Evolutionary conservation across 30 jellyfish, hydroid and myxozoan species (phyloP).

Genomic region (Catostylus mosaicus): DNA sequence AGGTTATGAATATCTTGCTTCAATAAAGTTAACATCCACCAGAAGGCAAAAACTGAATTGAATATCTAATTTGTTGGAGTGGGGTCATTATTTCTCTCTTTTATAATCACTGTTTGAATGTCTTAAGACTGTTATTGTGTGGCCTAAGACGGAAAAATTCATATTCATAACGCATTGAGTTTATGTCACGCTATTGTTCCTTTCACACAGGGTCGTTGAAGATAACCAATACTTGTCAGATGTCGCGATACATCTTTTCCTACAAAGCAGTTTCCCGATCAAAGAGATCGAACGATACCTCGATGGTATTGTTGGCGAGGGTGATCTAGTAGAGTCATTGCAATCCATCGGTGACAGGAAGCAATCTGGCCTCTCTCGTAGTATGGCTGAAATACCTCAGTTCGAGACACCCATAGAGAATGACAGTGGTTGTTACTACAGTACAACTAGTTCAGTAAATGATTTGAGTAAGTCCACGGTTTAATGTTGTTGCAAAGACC

Average conservation of each 20-base stretch:
- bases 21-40: too few relatives aligned
- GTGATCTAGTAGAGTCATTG: conserved; percentile 74
- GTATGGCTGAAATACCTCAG: conserved; percentile 76
- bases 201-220: conserved; percentile 72
- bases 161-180: too few relatives aligned
- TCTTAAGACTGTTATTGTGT: too few relatives aligned
- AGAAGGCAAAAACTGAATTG: too few relatives aligned
- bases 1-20: background rate
- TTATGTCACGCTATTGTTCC: background rate
- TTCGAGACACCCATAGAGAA: conserved; percentile 71
- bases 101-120: too few relatives aligned
- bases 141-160: too few relatives aligned
- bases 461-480: conserved; percentile 86
- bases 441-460: conserved; percentile 93
- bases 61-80: too few relatives aligned
- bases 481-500: background rate
- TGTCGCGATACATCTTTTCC: conserved; percentile 88
- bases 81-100: too few relatives aligned
- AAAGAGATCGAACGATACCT: conserved; percentile 78
- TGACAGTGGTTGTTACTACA: conserved; percentile 96
- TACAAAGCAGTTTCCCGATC: conserved; percentile 84
- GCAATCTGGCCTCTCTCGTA: conserved; percentile 74
- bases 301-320: conserved; percentile 87
- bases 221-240: conserved; percentile 90
- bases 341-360: conserved; percentile 72